Conservation (phyloP, 2,888 invertebrate genomes). For the Seira sanloemensis region DNA sequence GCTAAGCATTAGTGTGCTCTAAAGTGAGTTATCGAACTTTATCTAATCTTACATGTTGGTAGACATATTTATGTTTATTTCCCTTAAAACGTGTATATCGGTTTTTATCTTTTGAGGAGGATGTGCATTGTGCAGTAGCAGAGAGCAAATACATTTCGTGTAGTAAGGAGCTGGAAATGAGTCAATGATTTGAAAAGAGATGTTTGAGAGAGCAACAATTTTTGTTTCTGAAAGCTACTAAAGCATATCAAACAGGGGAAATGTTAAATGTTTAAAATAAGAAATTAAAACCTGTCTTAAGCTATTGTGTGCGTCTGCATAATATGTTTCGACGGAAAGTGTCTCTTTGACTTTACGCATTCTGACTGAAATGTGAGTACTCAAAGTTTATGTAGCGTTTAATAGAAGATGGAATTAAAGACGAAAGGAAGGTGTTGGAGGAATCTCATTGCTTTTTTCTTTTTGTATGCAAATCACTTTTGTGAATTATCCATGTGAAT, state of each 20-base stretch:
- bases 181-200: neutral
- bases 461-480: conserved; percentile 50
- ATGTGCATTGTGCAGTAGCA: no score
- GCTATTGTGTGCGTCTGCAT: conserved; percentile 41
- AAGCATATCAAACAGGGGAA: neutral
- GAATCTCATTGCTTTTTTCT: conserved; percentile 27
- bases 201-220: neutral
- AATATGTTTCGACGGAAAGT: conserved; percentile 38
- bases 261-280: no score
- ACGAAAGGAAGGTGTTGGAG: neutral
- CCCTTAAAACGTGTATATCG: neutral
- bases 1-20: conserved; percentile 62
- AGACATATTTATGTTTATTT: conserved; percentile 59
- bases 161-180: neutral
- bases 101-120: neutral
- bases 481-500: conserved; percentile 33
- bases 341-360: conserved; percentile 38
- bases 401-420: neutral
- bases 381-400: neutral
- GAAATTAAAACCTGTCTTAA: conserved; percentile 35
- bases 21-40: conserved; percentile 61
- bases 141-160: no score
- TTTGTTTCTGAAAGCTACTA: neutral
- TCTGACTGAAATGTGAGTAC: neutral
- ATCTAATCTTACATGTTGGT: conserved; percentile 55